Percentiles rank a stretch among this genome's conserved stretches.
Evolutionary conservation across 2,113 vertebrate species (phyloP).

Genomic region (Pionites leucogaster): DNA sequence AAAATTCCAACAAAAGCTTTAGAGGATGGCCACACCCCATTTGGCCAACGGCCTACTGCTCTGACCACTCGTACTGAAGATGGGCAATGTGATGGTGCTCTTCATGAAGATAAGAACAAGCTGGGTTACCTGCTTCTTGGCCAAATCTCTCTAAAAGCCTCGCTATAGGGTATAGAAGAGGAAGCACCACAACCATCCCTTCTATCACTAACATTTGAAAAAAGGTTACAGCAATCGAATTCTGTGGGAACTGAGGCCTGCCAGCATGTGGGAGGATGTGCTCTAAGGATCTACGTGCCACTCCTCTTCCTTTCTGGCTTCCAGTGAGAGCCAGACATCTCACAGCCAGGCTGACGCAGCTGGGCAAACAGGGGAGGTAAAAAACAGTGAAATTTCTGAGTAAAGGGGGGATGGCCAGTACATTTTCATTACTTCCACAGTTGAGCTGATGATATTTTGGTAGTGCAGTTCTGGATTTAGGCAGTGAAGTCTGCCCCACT

Average conservation of each 20-base stretch:
- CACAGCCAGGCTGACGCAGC: conserved; percentile 39
- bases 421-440: conserved; percentile 16
- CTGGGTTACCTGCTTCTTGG: not conserved
- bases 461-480: conserved; percentile 51
- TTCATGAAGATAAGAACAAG: not conserved
- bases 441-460: conserved; percentile 47
- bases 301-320: conserved; percentile 37
- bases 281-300: not conserved
- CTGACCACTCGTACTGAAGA: not conserved
- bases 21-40: rapidly evolving
- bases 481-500: conserved; percentile 51
- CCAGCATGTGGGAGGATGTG: conserved; percentile 12
- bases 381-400: not conserved
- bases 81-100: rapidly evolving
- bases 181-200: not conserved
- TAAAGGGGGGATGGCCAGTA: conserved; percentile 18
- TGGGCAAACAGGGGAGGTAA: conserved; percentile 38
- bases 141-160: not conserved
- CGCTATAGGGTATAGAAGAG: rapidly evolving
- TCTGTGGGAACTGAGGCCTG: not conserved
- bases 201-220: not conserved
- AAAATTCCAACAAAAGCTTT: not conserved
- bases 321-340: conserved; percentile 45
- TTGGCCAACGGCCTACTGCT: not conserved
- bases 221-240: not conserved